Evolutionary conservation across 2,113 vertebrate genomes (phyloP), one percentile per base, ranked within the genome.

Genomic region (Podilymbus podiceps): DNA sequence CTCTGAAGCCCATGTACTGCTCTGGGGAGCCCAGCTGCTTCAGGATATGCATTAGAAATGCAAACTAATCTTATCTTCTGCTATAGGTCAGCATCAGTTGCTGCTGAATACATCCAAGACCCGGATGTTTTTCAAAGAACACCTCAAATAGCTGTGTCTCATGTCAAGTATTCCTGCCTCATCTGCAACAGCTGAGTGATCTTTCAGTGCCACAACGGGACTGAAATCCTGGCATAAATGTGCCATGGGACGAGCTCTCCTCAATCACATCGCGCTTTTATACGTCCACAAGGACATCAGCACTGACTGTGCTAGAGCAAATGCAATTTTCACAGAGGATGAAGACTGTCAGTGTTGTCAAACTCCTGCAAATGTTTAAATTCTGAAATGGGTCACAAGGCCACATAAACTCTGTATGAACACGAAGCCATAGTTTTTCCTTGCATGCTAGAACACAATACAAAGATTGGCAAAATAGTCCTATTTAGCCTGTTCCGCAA

Each of bases 181-280:
- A 97, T 94, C 97, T 95, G 88, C 96, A 96, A 96, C 96, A 96
- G 97, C 90, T 95, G 85, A 97, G 86, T 95, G 96, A 98, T 97
- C 92, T 96, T 95, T 96, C 96, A 92, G 80, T 97, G 94, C 89
- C 93, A 94, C 56, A 25, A 76, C 6, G 74, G 94, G 91, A 97
- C 89, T 93, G 96, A 97, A 98, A 97, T 96, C 77, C 93, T 96
- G 94, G 94, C 92, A 95, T 89, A 80, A 96, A 94, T 38, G 66
- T 73, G 93, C 67, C 95, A 81, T 86, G 79, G 89, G 96, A 97
- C 72, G 91, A 98, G 91, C 94, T 96, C 97, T 97, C 92, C 97
- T 98, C 97, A 95, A 83, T 98, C 94, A 85, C 85, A 86, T 86
- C 78, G 74, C 89, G 97, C 90, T 97, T 97, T 96, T 90, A 86